These are phyloP conservation scores for Venustaconcha ellipsiformis DNA, from an alignment of 1,140 invertebrate genomes.

Conservation along the genomic window DNA sequence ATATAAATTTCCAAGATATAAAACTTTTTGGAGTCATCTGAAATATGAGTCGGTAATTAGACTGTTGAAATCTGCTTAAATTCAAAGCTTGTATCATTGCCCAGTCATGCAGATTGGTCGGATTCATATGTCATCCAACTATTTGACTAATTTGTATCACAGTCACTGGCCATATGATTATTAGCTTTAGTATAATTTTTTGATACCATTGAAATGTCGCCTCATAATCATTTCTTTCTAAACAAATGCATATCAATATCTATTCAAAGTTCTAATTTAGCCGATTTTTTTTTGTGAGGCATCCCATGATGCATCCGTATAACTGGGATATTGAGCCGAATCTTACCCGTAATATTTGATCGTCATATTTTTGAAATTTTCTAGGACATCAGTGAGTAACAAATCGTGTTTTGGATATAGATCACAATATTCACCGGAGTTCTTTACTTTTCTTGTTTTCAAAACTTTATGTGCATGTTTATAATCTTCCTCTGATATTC, in stretches of 20 bases:
- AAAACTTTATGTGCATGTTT: constrained; percentile 15
- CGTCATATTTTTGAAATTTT: constrained; percentile 28
- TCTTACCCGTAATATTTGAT: constrained; percentile 8
- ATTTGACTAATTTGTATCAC: constrained; percentile 5
- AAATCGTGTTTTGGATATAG: constrained; percentile 31
- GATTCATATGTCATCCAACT: constrained; percentile 17
- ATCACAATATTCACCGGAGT: constrained; percentile 28
- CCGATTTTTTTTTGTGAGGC: too few species aligned
- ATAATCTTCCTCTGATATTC: constrained; percentile 18
- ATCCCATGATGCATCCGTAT: not conserved
- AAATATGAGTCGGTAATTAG: too few species aligned
- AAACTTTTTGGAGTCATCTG: too few species aligned
- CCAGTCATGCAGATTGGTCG: constrained; percentile 20
- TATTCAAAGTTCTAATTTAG: too few species aligned
- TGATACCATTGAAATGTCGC: too few species aligned
- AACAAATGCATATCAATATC: too few species aligned
- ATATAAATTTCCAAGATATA: too few species aligned
- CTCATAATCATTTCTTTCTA: too few species aligned
- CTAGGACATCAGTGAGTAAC: constrained; percentile 28
- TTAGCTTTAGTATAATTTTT: not conserved
- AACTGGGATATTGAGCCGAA: not conserved
- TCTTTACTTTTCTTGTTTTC: constrained; percentile 9
- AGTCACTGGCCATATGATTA: constrained; percentile 9
- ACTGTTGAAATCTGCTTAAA: too few species aligned
- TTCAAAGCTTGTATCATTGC: constrained; percentile 7